Base-by-base conservation (phyloP, 2,797 vertebrate genomes). In the Poecile montanus region DNA sequence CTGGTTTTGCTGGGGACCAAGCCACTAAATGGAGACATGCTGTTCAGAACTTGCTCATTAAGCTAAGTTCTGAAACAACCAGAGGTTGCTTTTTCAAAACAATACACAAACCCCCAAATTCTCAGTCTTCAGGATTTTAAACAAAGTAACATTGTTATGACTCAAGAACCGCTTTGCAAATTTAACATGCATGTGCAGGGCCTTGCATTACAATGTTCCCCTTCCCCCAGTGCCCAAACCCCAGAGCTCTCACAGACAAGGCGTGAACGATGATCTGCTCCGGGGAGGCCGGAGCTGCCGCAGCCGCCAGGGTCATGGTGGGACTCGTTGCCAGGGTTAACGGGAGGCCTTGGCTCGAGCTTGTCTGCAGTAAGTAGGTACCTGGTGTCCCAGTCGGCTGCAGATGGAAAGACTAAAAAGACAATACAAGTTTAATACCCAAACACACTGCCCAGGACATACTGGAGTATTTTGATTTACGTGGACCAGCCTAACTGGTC, bases 191-290 rank as follows among this genome's bases (percentile, higher is more conserved):
- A 5, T 3, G 12, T 4, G 26, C 1, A 58, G 22, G 17, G 36
- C 7, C 16, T 30, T 34, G n/a, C 18, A n/a, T 16, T 16, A 16
- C 57, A 5, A 16, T 0, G 8, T 0, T 40, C 30, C 73, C 21
- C 15, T 22, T 29, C 6, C 56, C n/a, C 32, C 40, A 22, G 36
- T 6, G 36, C 27, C 45, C 40, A 5, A 8, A 18, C 38, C 48
- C n/a, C 58, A 13, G 29, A 14, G 63, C 57, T 98, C 99, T 62
- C 94, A 99, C 99, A 60, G 99, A 98, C 90, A 99, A 98, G 94
- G 99, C 98, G 92, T 99, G 99, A 9, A 99, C 98, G 74, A 99
- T 99, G 97, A 99, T 99, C 98, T 99, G 99, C 61, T 99, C 99
- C 1, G 99, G 99, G n/a, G 99, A 98, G 22, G 98, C 98, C 1